Percentiles rank a stretch among this genome's conserved stretches.
Evolutionary conservation across 1,140 invertebrate species (phyloP).

Genomic region (Phortica variegata): DNA sequence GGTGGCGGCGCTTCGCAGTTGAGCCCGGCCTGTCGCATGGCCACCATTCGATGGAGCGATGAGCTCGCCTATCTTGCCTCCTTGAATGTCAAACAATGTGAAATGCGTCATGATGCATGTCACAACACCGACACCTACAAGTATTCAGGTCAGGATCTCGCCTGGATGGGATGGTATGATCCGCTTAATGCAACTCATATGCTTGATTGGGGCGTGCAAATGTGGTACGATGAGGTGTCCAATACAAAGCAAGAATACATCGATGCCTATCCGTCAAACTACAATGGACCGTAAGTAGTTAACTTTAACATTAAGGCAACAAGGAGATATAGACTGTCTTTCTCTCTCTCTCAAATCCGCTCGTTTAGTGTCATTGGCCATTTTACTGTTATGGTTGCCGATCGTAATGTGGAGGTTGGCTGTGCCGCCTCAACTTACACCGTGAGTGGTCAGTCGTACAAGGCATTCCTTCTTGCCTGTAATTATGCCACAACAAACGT

Average conservation of each 20-base stretch:
- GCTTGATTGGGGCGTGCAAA: slow-evolving; percentile 16
- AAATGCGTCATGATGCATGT: slow-evolving; percentile 40
- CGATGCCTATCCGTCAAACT: slow-evolving; percentile 27
- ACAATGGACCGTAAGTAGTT: slow-evolving; percentile 18
- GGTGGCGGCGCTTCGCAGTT: slow-evolving; percentile 26
- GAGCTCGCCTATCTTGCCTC: slow-evolving; percentile 39
- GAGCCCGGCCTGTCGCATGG: slow-evolving; percentile 40
- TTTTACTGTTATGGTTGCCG: slow-evolving; percentile 44
- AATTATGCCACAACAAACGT: slow-evolving; percentile 47
- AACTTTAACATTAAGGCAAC: neutral
- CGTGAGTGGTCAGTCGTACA: slow-evolving; percentile 16
- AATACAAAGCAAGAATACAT: slow-evolving; percentile 28
- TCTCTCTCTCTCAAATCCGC: too few relatives aligned
- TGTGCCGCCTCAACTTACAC: slow-evolving; percentile 39
- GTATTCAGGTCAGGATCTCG: slow-evolving; percentile 47
- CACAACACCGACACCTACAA: slow-evolving; percentile 39
- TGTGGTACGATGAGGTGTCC: slow-evolving; percentile 34
- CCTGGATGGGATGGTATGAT: slow-evolving; percentile 30
- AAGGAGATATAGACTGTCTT: neutral
- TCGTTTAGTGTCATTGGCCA: slow-evolving; percentile 31
- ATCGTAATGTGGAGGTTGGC: slow-evolving; percentile 38
- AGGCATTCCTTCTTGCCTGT: slow-evolving; percentile 37
- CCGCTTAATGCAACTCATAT: slow-evolving; percentile 18
- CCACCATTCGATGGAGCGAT: slow-evolving; percentile 45
- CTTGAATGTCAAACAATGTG: slow-evolving; percentile 38